A percentile compares a stretch with the other conserved stretches of the same genome.
Conservation (phyloP, 2,888 invertebrate genomes). For the Andrena praecox region DNA sequence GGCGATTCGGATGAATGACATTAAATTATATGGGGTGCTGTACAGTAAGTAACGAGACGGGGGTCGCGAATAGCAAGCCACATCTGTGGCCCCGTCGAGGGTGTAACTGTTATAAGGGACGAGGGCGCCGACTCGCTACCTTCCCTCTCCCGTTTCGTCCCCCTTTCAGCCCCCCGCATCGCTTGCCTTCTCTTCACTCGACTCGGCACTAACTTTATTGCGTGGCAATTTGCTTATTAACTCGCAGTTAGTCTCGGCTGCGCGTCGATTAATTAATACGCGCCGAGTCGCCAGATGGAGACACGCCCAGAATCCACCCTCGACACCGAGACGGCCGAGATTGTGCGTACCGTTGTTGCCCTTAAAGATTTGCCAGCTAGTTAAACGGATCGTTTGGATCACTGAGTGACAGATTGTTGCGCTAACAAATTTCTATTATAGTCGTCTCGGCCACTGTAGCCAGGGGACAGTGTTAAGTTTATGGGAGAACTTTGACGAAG, state of each 20-base stretch:
- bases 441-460: background rate
- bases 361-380: constrained; percentile 62
- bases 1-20: constrained; percentile 81
- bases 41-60: constrained; percentile 57
- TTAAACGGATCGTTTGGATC: constrained; percentile 43
- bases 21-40: constrained; percentile 79
- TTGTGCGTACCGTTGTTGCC: constrained; percentile 64
- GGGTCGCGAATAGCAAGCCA: constrained; percentile 80
- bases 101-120: constrained; percentile 82
- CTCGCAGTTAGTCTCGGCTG: constrained; percentile 84
- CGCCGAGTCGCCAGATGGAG: constrained; percentile 82
- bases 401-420: constrained; percentile 48
- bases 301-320: constrained; percentile 79
- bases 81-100: constrained; percentile 84
- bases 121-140: constrained; percentile 70
- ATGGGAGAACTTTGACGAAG: background rate
- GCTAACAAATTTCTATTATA: constrained; percentile 14
- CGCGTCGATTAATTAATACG: constrained; percentile 84
- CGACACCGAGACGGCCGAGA: constrained; percentile 51
- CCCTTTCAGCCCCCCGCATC: constrained; percentile 43
- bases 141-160: constrained; percentile 11
- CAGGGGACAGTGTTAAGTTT: background rate
- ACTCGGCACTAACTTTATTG: constrained; percentile 82
- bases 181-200: constrained; percentile 59
- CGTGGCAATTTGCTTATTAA: constrained; percentile 85